Conservation (phyloP, 1,140 invertebrate species). For the Drosophila pectinifera region DNA sequence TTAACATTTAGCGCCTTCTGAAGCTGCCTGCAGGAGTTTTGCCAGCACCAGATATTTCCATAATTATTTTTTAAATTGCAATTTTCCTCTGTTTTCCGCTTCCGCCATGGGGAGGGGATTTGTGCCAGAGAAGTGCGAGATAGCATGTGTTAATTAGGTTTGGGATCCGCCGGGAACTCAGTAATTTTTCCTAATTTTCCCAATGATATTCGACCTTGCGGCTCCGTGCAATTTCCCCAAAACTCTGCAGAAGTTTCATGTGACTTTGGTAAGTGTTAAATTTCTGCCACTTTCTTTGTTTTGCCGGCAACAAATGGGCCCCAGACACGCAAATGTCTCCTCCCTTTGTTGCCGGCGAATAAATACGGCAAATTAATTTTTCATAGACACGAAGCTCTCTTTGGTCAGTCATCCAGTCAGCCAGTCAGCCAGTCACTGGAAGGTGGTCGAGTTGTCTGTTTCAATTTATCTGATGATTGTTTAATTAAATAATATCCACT, state of each 20-base stretch:
- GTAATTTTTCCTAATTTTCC: constrained; percentile 16
- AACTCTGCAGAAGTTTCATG: constrained; percentile 27
- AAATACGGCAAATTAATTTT: constrained; percentile 69
- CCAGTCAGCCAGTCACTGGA: constrained; percentile 1
- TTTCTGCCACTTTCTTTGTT: constrained; percentile 68
- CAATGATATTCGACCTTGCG: constrained; percentile 19
- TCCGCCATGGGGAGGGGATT: constrained; percentile 57
- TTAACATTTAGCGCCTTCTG: constrained; percentile 81
- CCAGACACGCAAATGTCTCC: constrained; percentile 64
- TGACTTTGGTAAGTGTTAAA: constrained; percentile 71
- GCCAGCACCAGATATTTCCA: constrained; percentile 67
- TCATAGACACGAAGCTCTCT: constrained; percentile 65
- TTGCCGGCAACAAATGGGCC: constrained; percentile 63
- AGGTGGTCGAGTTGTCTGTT: constrained; percentile 16
- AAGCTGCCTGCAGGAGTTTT: constrained; percentile 59
- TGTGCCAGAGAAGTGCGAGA: constrained; percentile 42
- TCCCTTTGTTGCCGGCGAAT: constrained; percentile 9
- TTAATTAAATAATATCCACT: constrained; percentile 77
- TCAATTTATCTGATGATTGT: constrained; percentile 54
- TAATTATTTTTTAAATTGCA: constrained; percentile 83
- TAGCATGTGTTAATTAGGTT: constrained; percentile 80
- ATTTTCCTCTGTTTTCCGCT: constrained; percentile 55
- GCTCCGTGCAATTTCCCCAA: not conserved
- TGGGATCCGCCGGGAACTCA: constrained; percentile 11
- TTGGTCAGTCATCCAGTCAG: constrained; percentile 17